A percentile compares a stretch with the other conserved stretches of the same genome.
phyloP scores from a whole-genome alignment of 2,113 vertebrate species.

The Chaetops frenatus region DNA sequence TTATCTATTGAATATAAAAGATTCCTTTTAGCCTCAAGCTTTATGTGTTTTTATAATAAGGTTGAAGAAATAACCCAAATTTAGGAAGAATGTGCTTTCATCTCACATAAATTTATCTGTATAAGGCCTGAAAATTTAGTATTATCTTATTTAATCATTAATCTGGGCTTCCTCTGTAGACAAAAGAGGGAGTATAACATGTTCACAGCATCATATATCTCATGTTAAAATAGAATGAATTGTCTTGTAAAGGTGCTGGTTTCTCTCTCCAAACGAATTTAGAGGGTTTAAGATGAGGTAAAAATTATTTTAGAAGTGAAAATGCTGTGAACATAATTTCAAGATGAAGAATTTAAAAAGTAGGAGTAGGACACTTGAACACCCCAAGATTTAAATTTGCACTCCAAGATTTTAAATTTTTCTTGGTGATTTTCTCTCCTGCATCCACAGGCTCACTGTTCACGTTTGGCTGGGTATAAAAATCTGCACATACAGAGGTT shows the following conservation, averaged over 20 bases:
- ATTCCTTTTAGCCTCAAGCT: neutral
- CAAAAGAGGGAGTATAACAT: neutral
- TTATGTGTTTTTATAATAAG: neutral
- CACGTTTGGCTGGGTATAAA: neutral
- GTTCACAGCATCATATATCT: neutral
- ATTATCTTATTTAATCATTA: neutral
- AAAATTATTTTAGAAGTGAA: neutral
- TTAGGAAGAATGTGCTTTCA: neutral
- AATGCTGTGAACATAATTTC: neutral
- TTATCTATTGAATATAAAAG: neutral
- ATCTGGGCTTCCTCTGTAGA: neutral
- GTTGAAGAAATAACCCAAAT: neutral
- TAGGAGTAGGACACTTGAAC: neutral
- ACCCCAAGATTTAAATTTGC: neutral
- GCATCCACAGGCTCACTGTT: neutral
- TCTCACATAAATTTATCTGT: neutral
- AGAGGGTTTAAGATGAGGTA: neutral
- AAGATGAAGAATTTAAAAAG: neutral
- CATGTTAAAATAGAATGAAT: neutral
- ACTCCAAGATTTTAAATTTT: no score
- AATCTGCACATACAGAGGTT: neutral
- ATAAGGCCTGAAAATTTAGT: neutral
- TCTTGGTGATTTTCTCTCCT: neutral
- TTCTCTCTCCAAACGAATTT: neutral
- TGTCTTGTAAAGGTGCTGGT: neutral